Percentiles rank a stretch among this genome's conserved stretches.
Evolutionary conservation across 2,888 invertebrate species (phyloP).

Genomic region (Pegoplata infirma): DNA sequence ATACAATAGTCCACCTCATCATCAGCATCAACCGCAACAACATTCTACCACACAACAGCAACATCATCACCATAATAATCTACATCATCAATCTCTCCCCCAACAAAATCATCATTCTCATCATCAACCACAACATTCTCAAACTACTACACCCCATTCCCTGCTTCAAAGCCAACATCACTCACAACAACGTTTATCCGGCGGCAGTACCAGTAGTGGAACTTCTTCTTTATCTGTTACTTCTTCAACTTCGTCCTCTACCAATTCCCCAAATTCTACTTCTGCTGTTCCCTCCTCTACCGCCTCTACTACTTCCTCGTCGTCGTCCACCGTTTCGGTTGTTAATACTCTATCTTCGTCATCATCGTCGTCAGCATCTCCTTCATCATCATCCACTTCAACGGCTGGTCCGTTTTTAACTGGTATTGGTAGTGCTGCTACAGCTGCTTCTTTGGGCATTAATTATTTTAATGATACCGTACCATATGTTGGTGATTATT

Average conservation of each 20-base stretch:
- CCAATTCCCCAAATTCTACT: slow-evolving; percentile 37
- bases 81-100: slow-evolving; percentile 59
- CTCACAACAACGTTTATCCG: slow-evolving; percentile 71
- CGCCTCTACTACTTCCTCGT: slow-evolving; percentile 22
- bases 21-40: slow-evolving; percentile 62
- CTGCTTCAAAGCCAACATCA: slow-evolving; percentile 52
- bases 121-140: slow-evolving; percentile 61
- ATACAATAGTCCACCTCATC: slow-evolving; percentile 56
- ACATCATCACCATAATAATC: slow-evolving; percentile 63
- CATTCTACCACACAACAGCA: slow-evolving; percentile 64
- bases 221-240: slow-evolving; percentile 63
- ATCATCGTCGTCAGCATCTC: slow-evolving; percentile 30
- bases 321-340: slow-evolving; percentile 12
- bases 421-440: slow-evolving; percentile 66
- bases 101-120: slow-evolving; percentile 45
- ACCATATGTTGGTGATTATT: slow-evolving; percentile 75
- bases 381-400: slow-evolving; percentile 31
- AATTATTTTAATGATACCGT: slow-evolving; percentile 74
- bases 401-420: slow-evolving; percentile 61
- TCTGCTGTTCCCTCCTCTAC: slow-evolving; percentile 1
- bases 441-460: slow-evolving; percentile 73
- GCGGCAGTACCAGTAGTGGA: slow-evolving; percentile 74
- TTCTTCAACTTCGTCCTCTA: slow-evolving; percentile 38
- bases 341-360: slow-evolving; percentile 37
- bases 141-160: slow-evolving; percentile 2